Evolutionary conservation across 92 coral and sea anemone genomes (phyloP), one percentile per base, ranked within the genome.

Genomic region (Actinostola sp.): DNA sequence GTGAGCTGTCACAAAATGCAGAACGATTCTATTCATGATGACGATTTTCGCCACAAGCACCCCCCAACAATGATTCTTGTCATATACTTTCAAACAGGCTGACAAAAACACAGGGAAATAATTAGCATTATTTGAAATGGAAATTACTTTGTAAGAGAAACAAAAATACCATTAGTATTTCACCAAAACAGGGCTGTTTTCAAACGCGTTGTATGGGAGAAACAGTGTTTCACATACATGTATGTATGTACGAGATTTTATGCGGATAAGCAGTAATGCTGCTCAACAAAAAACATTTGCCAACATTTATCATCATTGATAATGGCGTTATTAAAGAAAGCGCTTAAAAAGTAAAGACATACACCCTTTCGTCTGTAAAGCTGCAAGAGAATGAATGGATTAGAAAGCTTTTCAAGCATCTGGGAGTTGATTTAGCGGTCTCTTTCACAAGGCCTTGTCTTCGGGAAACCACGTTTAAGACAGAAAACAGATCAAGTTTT

Each of bases 261-360:
- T 46, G 23, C 15, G 7, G 53, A 46, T 13, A 13, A 13, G 23
- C 17, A 13, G 23, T 46, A 46, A 4, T 46, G 8, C 2, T 6
- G 19, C 53, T 46, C 3, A 46, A 46, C 3, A 16, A 6, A 46
- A 46, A 6, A 16, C 53, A 16, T 46, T 46, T 46, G 53, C 53
- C 53, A 46, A 13, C 3, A 43, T 41, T 25, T 39, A n/a, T 21
- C 1, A 10, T 38, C 27, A 64, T 26, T 50, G 61, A 57, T 50
- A 68, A 68, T 68, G 48, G 62, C 61, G 74, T 34, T 3, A 20
- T 14, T 50, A 21, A 35, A 68, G 53, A 63, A 68, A 50, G 74
- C 74, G 39, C 28, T 27, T 27, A 57, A 11, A 57, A 52, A 13
- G 2, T 53, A 9, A 6, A 20, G 10, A 25, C 25, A 53, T 53